Percentiles rank a stretch among this genome's conserved stretches.
These are phyloP conservation scores for Ennomos erosarius DNA, from an alignment of 2,888 invertebrate genomes.

Conservation along the genomic window DNA sequence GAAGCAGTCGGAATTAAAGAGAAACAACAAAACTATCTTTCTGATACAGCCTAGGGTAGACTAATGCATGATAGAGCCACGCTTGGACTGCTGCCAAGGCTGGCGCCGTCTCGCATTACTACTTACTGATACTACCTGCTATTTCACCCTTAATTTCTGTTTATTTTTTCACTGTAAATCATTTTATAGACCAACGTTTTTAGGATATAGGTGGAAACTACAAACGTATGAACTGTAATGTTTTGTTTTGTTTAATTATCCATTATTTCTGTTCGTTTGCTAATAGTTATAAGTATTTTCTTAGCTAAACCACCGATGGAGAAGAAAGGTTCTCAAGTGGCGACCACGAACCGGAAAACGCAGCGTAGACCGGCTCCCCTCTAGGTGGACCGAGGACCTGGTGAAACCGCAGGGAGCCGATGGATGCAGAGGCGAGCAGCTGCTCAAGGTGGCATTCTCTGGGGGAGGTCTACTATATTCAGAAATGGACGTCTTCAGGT, in stretches of 20 bases:
- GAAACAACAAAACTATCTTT: conserved; percentile 22
- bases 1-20: conserved; percentile 9
- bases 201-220: conserved; percentile 7
- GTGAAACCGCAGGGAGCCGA: too few relatives aligned
- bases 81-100: conserved; percentile 37
- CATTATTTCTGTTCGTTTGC: neutral
- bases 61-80: conserved; percentile 30
- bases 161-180: conserved; percentile 26
- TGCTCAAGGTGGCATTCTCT: too few relatives aligned
- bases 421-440: too few relatives aligned
- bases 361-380: too few relatives aligned
- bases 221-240: neutral
- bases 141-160: conserved; percentile 36
- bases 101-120: conserved; percentile 21
- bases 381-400: too few relatives aligned
- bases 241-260: neutral
- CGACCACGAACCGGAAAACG: too few relatives aligned
- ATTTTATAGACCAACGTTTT: conserved; percentile 11
- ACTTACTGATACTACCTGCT: conserved; percentile 35
- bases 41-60: conserved; percentile 14
- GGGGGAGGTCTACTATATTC: too few relatives aligned
- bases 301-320: too few relatives aligned
- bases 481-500: too few relatives aligned
- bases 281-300: too few relatives aligned
- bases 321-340: too few relatives aligned